Base-by-base conservation (phyloP, 2,113 vertebrate genomes). In the Paracanthobrama guichenoti region DNA sequence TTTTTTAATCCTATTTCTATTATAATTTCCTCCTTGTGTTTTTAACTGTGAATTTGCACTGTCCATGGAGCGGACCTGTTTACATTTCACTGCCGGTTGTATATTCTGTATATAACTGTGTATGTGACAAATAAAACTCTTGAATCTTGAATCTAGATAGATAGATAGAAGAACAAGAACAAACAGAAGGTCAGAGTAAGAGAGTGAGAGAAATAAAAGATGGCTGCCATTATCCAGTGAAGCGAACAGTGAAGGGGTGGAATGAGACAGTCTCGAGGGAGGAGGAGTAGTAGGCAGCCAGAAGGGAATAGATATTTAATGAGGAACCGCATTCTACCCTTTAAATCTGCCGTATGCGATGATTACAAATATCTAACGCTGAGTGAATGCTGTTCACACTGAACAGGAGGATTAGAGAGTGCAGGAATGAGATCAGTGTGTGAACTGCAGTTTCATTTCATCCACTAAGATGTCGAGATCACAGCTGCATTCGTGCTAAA, bases 291-390 rank as follows among this genome's bases (percentile, higher is more conserved):
- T n/a, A 48, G 35, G 42, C 35, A 80, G 67, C 16, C 42, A 24
- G 67, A 35, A 72, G 81, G 55, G 22, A 55, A 78, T 46, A 83
- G 26, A 78, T 13, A 53, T 75, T n/a, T 66, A 67, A 73, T 50
- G 59, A 67, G 74, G 28, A 67, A 67, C 12, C 59, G 0, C 28
- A 13, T 55, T 24, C 46, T 22, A 35, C 6, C 26, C 42, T 81
- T 67, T 81, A n/a, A 77, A 50, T 64, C 46, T 66, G 14, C 73
- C 50, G 42, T 11, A 22, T 7, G 1, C 0, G 13, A 48, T 22
- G 35, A 10, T 46, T 20, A 46, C 14, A 84, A 22, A 35, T 26
- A 53, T 55, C 59, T 11, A 28, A 24, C 28, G 4, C 73, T 39
- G n/a, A 16, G 10, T 2, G 18, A 48, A 60, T 44, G 53, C 62